Conservation (phyloP, 2,113 vertebrate genomes). For the Dasypus novemcinctus region DNA sequence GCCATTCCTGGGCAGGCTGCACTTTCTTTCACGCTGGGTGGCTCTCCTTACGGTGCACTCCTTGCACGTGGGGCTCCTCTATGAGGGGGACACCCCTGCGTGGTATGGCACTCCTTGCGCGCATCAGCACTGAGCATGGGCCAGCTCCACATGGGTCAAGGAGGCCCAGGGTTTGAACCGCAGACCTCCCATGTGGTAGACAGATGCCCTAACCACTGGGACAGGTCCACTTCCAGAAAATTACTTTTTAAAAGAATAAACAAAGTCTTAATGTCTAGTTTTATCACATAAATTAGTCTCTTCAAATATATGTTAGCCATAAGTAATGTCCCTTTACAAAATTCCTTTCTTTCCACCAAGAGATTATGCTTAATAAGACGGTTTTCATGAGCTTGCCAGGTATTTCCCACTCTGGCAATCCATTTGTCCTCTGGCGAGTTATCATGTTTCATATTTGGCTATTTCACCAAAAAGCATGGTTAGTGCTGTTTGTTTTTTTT, state of each 20-base stretch:
- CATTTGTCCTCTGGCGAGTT: neutral
- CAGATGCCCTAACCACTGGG: too few species aligned
- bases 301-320: conserved; percentile 36
- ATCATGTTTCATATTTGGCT: neutral
- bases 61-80: too few species aligned
- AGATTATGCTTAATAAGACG: neutral
- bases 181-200: too few species aligned
- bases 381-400: conserved; percentile 13
- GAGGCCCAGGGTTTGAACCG: too few species aligned
- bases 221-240: too few species aligned
- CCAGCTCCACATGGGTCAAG: too few species aligned
- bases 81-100: too few species aligned
- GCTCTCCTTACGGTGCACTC: too few species aligned
- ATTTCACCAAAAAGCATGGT: conserved; percentile 17
- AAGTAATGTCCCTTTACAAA: conserved; percentile 17
- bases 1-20: too few species aligned
- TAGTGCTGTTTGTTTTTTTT: neutral
- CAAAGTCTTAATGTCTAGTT: neutral
- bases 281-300: neutral
- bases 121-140: too few species aligned
- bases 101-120: too few species aligned
- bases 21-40: too few species aligned
- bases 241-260: conserved; percentile 3
- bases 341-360: neutral
- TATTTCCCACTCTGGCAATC: neutral